These are phyloP conservation scores for Mactra quadrangularis DNA, from an alignment of 1,140 invertebrate genomes.

Conservation along the genomic window DNA sequence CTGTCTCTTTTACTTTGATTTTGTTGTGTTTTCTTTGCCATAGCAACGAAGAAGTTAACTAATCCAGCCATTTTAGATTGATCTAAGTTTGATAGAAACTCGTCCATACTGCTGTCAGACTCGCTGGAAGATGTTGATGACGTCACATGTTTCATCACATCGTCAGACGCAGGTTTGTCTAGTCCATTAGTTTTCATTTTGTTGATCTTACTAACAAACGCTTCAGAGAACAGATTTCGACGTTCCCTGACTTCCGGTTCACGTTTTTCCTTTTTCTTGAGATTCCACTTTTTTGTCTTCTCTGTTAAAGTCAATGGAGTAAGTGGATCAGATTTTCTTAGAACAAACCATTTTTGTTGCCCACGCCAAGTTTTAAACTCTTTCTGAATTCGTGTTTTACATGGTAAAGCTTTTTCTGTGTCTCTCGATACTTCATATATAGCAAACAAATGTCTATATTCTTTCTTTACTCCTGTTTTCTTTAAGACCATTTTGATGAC, in stretches of 20 bases:
- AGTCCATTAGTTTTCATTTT: not conserved
- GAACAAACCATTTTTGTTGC: conserved; percentile 29
- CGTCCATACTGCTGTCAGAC: conserved; percentile 45
- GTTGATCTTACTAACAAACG: conserved; percentile 4
- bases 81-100: conserved; percentile 41
- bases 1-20: not conserved
- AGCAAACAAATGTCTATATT: conserved; percentile 49
- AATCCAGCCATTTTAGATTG: conserved; percentile 47
- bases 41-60: conserved; percentile 41
- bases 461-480: conserved; percentile 52
- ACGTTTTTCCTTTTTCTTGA: not conserved
- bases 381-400: conserved; percentile 38
- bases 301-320: not conserved
- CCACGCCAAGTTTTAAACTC: conserved; percentile 28
- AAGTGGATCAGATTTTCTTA: conserved; percentile 39
- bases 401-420: conserved; percentile 34
- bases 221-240: not conserved
- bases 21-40: conserved; percentile 14
- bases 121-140: conserved; percentile 2
- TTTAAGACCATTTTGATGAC: conserved; percentile 62
- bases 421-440: conserved; percentile 43
- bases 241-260: not conserved
- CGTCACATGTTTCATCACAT: not conserved
- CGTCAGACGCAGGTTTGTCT: not conserved
- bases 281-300: conserved; percentile 7